These are phyloP conservation scores for Drosophila flavopinicola DNA, from an alignment of 2,888 invertebrate genomes.

Conservation along the genomic window DNA sequence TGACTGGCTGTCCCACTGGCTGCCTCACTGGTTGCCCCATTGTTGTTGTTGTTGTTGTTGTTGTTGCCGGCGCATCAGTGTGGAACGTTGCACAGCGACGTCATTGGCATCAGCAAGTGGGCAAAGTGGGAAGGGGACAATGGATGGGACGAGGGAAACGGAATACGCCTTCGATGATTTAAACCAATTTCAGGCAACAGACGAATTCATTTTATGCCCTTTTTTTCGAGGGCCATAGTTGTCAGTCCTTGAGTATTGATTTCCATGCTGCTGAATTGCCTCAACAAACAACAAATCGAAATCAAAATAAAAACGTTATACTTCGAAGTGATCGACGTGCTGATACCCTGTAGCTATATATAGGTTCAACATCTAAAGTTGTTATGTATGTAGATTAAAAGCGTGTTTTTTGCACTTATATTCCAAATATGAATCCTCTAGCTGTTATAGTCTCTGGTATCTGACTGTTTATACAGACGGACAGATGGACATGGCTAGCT, in stretches of 20 bases:
- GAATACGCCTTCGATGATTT: conserved; percentile 33
- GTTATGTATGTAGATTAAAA: no score
- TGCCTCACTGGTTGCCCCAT: conserved; percentile 9
- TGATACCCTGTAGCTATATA: no score
- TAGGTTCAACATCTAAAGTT: no score
- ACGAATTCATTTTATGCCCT: conserved; percentile 38
- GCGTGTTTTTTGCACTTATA: no score
- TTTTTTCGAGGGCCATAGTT: conserved; percentile 14
- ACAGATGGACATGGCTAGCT: no score
- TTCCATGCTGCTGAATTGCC: conserved; percentile 21
- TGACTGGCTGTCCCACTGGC: conserved; percentile 1
- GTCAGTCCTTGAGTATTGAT: conserved; percentile 34
- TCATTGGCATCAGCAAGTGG: conserved; percentile 53
- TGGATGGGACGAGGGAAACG: background rate
- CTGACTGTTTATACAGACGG: no score
- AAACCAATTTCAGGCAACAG: conserved; percentile 53
- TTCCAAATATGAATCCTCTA: no score
- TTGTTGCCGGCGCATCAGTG: conserved; percentile 56
- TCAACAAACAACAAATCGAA: conserved; percentile 2
- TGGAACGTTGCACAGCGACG: conserved; percentile 66
- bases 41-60: conserved; percentile 48
- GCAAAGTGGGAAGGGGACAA: conserved; percentile 19
- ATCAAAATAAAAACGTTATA: no score
- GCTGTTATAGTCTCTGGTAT: no score
- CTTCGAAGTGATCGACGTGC: no score